phyloP scores from a whole-genome alignment of 2,888 invertebrate genomes.

The Escarpia spicata region DNA sequence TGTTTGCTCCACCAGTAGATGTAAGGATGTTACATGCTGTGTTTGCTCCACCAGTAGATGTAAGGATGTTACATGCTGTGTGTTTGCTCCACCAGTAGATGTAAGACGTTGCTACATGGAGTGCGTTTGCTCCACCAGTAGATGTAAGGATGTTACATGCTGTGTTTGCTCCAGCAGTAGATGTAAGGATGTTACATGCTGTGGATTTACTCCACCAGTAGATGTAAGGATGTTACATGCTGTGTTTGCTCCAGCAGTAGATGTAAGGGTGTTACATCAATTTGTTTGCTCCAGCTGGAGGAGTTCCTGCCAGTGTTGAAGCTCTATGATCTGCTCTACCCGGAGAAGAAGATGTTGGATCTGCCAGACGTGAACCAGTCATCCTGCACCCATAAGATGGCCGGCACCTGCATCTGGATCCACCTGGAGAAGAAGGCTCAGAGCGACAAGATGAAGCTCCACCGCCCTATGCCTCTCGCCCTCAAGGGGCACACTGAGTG shows the following conservation, averaged over 20 bases:
- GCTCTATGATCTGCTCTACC: slow-evolving; percentile 90
- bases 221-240: no score
- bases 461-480: slow-evolving; percentile 81
- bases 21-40: no score
- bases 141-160: not conserved
- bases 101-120: no score
- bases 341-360: slow-evolving; percentile 82
- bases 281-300: slow-evolving; percentile 70
- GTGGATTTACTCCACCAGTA: no score
- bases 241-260: not conserved
- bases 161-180: no score
- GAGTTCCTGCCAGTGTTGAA: slow-evolving; percentile 90
- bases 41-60: no score
- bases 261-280: not conserved
- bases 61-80: not conserved
- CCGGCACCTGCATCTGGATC: slow-evolving; percentile 96
- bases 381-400: slow-evolving; percentile 89
- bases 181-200: no score
- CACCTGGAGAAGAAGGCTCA: slow-evolving; percentile 91
- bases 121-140: no score
- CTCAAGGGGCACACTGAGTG: slow-evolving; percentile 71
- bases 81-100: no score
- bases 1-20: no score
- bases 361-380: slow-evolving; percentile 90
- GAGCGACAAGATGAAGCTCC: slow-evolving; percentile 81